A percentile compares a stretch with the other conserved stretches of the same genome.
Evolutionary conservation across 2,888 invertebrate species (phyloP).

Genomic region (Parnassius orleans): DNA sequence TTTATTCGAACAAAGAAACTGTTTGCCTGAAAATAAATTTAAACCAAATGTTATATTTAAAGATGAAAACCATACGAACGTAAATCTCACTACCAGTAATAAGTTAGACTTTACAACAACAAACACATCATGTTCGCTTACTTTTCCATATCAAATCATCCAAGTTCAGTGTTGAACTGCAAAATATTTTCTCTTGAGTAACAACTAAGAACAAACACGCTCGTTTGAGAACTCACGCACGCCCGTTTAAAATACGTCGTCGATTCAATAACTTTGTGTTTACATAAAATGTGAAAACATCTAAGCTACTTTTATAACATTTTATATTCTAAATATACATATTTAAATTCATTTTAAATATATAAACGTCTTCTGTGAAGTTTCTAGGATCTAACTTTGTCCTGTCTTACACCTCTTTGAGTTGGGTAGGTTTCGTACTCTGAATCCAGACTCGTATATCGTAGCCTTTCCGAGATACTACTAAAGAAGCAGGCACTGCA

Average conservation of each 20-base stretch:
- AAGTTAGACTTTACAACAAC: no score
- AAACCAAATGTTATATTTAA: not conserved
- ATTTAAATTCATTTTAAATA: no score
- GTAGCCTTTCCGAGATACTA: no score
- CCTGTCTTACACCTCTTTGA: no score
- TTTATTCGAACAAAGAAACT: no score
- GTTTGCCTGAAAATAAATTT: no score
- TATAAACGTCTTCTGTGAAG: no score
- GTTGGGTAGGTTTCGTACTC: no score
- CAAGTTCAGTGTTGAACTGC: not conserved
- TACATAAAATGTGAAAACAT: slow-evolving; percentile 10
- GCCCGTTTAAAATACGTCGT: not conserved
- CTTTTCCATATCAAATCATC: not conserved
- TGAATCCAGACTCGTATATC: no score
- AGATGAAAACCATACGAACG: not conserved
- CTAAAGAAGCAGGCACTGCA: no score
- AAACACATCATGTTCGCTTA: not conserved
- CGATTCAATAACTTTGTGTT: slow-evolving; percentile 8
- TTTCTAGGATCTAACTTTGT: no score
- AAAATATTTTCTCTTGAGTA: not conserved
- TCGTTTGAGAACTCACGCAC: not conserved
- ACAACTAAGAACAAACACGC: not conserved
- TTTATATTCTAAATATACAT: no score
- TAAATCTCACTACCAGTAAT: not conserved
- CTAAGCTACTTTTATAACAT: slow-evolving; percentile 1